phyloP scores from a whole-genome alignment of 2,113 vertebrate species.

The Planiliza haematocheilus region DNA sequence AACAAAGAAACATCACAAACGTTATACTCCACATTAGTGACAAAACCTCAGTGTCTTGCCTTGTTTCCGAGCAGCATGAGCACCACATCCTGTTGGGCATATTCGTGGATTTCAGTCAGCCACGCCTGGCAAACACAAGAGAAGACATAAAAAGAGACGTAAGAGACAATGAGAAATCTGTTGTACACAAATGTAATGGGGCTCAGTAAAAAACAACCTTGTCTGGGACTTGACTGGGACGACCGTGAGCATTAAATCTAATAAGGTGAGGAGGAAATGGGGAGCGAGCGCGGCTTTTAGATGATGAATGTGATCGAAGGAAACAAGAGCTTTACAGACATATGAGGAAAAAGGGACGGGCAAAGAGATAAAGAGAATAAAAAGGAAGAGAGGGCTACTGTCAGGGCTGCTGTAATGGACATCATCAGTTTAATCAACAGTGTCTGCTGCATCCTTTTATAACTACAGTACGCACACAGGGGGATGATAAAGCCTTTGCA shows the following conservation, averaged over 20 bases:
- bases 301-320: constrained; percentile 4
- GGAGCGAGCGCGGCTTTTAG: constrained; percentile 11
- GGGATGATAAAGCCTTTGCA: background rate
- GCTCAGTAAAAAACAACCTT: constrained; percentile 19
- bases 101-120: constrained; percentile 94
- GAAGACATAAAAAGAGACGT: constrained; percentile 9
- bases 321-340: background rate
- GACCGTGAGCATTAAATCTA: constrained; percentile 34
- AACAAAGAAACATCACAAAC: too few relatives aligned
- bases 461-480: constrained; percentile 8
- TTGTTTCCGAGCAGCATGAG: constrained; percentile 96
- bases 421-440: constrained; percentile 36
- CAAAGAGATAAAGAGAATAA: constrained; percentile 30
- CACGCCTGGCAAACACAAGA: constrained; percentile 85
- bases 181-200: constrained; percentile 15
- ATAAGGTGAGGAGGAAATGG: constrained; percentile 20
- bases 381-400: background rate
- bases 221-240: constrained; percentile 44
- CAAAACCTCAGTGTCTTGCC: constrained; percentile 79
- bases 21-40: background rate
- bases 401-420: constrained; percentile 1
- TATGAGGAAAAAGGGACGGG: constrained; percentile 16
- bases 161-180: constrained; percentile 7
- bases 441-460: constrained; percentile 17
- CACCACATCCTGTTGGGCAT: constrained; percentile 90